Evolutionary conservation across 2,113 vertebrate species (phyloP).

Genomic region (Plecturocebus donacophilus): DNA sequence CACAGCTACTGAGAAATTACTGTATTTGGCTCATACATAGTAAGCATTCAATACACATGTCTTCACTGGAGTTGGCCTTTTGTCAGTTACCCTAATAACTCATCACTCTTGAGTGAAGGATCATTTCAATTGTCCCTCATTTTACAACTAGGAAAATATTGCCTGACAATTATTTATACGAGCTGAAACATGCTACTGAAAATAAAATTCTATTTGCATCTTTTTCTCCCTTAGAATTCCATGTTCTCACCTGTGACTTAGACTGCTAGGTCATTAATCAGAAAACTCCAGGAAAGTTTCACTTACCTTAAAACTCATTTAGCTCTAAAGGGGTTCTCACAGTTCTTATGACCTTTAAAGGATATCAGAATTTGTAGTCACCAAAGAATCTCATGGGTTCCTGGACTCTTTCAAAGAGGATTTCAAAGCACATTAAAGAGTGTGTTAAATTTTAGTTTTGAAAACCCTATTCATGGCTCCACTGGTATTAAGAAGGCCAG

Average conservation of each 20-base stretch:
- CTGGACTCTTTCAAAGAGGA: not conserved
- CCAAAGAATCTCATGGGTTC: not conserved
- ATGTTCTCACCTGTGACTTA: conserved; percentile 19
- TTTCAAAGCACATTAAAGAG: not conserved
- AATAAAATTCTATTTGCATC: not conserved
- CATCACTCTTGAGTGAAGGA: not conserved
- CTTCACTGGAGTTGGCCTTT: conserved; percentile 32
- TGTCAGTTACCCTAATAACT: not conserved
- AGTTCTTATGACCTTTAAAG: not conserved
- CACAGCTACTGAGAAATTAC: not conserved
- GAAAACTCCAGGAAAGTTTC: not conserved
- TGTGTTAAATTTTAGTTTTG: not conserved
- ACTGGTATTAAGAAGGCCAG: not conserved
- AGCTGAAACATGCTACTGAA: not conserved
- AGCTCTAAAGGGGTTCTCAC: not conserved
- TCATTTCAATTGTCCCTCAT: not conserved
- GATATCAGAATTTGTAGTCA: not conserved
- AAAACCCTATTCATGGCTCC: not conserved
- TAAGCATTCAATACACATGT: not conserved
- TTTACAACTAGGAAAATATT: conserved; percentile 20
- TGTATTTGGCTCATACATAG: not conserved
- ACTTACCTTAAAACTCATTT: not conserved
- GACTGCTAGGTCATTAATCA: not conserved
- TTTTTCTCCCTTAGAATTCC: conserved; percentile 2
- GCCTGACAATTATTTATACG: not conserved